Evolutionary conservation across 2,113 vertebrate species (phyloP).

Genomic region (Podarcis muralis): DNA sequence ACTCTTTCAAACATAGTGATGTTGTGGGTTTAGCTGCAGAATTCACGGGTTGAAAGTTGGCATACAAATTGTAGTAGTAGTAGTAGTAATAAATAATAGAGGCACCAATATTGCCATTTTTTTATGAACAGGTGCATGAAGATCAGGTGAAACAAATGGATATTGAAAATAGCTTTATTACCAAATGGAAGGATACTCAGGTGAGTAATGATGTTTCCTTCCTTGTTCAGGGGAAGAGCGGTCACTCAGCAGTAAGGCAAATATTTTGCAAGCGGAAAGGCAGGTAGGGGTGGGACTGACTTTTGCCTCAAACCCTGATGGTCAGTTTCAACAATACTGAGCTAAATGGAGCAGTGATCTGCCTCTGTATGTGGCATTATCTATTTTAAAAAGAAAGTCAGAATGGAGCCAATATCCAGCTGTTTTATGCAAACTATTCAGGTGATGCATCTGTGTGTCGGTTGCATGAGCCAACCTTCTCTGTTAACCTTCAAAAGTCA

Average conservation of each 20-base stretch:
- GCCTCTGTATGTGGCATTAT: no score
- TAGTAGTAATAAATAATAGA: background rate
- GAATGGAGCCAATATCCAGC: background rate
- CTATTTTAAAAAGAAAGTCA: background rate
- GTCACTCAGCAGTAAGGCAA: background rate
- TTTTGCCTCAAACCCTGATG: background rate
- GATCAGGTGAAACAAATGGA: conserved; percentile 97
- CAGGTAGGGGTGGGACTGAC: background rate
- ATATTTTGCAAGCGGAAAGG: background rate
- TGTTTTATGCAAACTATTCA: background rate
- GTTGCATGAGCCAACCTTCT: background rate
- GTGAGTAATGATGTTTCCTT: conserved; percentile 70
- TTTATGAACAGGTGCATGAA: conserved; percentile 88
- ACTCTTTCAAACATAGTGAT: no score
- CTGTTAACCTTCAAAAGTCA: conserved; percentile 1
- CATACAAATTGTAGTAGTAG: no score
- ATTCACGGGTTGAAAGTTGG: no score
- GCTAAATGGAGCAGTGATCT: no score
- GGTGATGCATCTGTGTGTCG: background rate
- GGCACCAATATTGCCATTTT: background rate
- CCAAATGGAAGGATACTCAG: conserved; percentile 92
- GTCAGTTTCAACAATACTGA: no score
- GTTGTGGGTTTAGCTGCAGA: no score
- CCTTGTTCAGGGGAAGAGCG: background rate
- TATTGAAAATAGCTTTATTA: conserved; percentile 95